phyloP scores from a whole-genome alignment of 2,113 vertebrate species.

The Microcebus griseorufus region DNA sequence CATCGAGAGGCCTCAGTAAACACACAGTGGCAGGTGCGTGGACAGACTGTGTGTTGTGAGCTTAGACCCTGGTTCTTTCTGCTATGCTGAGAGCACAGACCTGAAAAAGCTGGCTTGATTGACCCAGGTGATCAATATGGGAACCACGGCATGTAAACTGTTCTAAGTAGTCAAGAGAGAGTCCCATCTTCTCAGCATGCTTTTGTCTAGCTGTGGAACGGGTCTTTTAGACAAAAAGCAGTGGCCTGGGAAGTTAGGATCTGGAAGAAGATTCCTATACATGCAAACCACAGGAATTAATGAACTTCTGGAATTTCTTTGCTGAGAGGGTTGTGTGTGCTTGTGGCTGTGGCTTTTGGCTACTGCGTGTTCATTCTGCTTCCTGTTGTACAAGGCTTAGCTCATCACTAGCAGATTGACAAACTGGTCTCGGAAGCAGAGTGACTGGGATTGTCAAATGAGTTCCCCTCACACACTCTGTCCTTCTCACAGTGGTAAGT shows the following conservation, averaged over 20 bases:
- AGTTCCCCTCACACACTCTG: background rate
- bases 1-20: background rate
- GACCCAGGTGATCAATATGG: background rate
- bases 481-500: background rate
- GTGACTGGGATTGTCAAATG: background rate
- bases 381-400: background rate
- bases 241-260: background rate
- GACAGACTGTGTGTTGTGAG: background rate
- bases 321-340: conserved; percentile 35
- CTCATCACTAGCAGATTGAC: conserved; percentile 3
- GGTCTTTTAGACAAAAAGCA: background rate
- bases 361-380: conserved; percentile 36
- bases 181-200: background rate
- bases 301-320: conserved; percentile 79
- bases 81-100: background rate
- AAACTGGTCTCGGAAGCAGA: background rate
- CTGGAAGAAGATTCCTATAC: conserved; percentile 29
- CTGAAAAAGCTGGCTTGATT: background rate
- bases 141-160: background rate
- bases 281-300: conserved; percentile 57
- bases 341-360: conserved; percentile 58
- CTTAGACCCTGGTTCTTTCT: background rate
- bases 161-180: background rate
- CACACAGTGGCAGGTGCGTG: background rate
- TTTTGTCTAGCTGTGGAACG: background rate